Percentiles rank a stretch among this genome's conserved stretches.
Evolutionary conservation across 2,888 invertebrate genomes (phyloP).

Genomic region (Drosophila planitibia): DNA sequence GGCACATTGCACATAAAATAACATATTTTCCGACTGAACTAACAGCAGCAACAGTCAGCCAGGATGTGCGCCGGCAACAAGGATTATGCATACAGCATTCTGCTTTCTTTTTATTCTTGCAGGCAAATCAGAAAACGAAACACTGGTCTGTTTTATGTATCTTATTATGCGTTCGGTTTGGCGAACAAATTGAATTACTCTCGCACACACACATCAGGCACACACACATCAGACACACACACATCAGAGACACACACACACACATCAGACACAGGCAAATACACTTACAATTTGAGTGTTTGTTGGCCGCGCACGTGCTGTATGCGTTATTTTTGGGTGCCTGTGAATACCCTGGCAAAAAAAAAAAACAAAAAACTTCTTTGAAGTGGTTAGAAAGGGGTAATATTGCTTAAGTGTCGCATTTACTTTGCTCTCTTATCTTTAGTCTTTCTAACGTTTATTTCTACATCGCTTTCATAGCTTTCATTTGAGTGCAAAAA

Average conservation of each 20-base stretch:
- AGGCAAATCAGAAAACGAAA: constrained; percentile 41
- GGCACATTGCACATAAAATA: constrained; percentile 65
- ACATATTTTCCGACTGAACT: constrained; percentile 67
- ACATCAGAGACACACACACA: constrained; percentile 3
- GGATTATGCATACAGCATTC: constrained; percentile 65
- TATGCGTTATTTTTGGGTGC: constrained; percentile 52
- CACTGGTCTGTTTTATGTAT: constrained; percentile 50
- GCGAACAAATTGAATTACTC: constrained; percentile 72
- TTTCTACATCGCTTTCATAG: no score
- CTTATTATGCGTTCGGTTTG: constrained; percentile 62
- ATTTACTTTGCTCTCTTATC: not conserved
- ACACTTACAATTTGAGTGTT: constrained; percentile 25
- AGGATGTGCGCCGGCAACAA: constrained; percentile 37
- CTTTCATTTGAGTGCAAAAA: no score
- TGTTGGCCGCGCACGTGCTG: constrained; percentile 49
- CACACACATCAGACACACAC: constrained; percentile 2
- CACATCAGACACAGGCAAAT: constrained; percentile 7
- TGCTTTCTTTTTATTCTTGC: constrained; percentile 9
- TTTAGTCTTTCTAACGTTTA: not conserved
- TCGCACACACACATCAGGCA: constrained; percentile 18
- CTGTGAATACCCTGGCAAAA: constrained; percentile 27
- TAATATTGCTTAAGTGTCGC: not conserved
- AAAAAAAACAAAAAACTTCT: not conserved
- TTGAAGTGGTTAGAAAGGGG: not conserved
- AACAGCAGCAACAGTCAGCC: constrained; percentile 34